A percentile compares a stretch with the other conserved stretches of the same genome.
These are phyloP conservation scores for Campoplex capitator DNA, from an alignment of 2,888 invertebrate genomes.

Conservation along the genomic window DNA sequence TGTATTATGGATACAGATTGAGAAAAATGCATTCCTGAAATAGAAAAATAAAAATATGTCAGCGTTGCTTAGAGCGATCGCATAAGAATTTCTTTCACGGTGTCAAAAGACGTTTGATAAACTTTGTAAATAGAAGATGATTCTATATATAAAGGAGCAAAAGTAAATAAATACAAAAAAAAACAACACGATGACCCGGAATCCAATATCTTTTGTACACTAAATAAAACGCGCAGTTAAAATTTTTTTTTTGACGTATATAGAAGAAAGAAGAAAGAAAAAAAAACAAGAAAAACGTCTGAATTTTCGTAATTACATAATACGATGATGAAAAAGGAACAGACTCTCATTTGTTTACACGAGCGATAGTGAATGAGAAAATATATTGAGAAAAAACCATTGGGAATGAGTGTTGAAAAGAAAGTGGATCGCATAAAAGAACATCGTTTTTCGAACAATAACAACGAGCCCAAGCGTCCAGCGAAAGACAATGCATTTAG, in stretches of 20 bases:
- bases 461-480: constrained; percentile 12
- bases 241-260: not conserved
- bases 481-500: not conserved
- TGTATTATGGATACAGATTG: constrained; percentile 98
- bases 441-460: constrained; percentile 7
- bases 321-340: constrained; percentile 65
- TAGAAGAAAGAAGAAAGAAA: not conserved
- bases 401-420: not conserved
- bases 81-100: not conserved
- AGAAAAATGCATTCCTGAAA: constrained; percentile 98
- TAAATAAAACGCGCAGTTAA: not conserved
- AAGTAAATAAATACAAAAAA: not conserved
- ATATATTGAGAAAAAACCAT: not conserved
- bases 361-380: constrained; percentile 74
- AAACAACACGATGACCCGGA: not conserved
- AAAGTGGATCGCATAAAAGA: not conserved
- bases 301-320: constrained; percentile 78
- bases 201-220: not conserved
- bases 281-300: constrained; percentile 24
- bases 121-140: not conserved
- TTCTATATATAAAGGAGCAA: not conserved
- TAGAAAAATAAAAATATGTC: constrained; percentile 81
- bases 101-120: not conserved
- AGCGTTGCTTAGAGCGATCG: constrained; percentile 62
- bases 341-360: constrained; percentile 78